Conservation (phyloP, 2,888 invertebrate genomes). For the Euzophera pinguis region DNA sequence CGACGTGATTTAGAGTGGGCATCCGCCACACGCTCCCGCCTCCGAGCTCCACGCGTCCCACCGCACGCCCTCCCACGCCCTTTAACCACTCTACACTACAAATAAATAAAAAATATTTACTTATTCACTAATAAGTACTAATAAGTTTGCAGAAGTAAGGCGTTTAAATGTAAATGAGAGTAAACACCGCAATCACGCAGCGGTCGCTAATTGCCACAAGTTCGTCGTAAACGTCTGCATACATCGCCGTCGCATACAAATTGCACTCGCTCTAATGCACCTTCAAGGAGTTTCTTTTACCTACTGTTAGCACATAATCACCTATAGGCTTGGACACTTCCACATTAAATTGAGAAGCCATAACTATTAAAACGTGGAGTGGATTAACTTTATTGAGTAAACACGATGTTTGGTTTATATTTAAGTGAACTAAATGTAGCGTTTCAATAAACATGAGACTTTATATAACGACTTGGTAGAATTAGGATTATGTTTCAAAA, state of each 20-base stretch:
- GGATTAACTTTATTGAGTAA: slow-evolving; percentile 1
- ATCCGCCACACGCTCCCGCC: slow-evolving; percentile 55
- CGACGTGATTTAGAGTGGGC: slow-evolving; percentile 55
- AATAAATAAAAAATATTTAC: neutral
- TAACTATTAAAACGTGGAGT: slow-evolving; percentile 8
- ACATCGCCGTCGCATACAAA: slow-evolving; percentile 60
- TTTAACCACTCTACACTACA: slow-evolving; percentile 16
- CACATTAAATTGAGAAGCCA: slow-evolving; percentile 24
- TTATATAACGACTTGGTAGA: neutral
- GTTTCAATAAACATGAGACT: slow-evolving; percentile 6
- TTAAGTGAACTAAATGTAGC: neutral
- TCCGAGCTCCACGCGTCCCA: slow-evolving; percentile 41
- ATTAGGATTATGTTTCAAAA: neutral
- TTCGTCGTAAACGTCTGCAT: slow-evolving; percentile 50
- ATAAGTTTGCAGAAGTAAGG: neutral
- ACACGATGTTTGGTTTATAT: neutral
- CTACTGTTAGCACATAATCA: slow-evolving; percentile 21
- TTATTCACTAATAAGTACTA: neutral
- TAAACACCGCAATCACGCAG: slow-evolving; percentile 26
- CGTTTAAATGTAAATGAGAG: slow-evolving; percentile 28
- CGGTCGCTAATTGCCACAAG: slow-evolving; percentile 42
- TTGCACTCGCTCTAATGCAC: slow-evolving; percentile 41
- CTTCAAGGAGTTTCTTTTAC: slow-evolving; percentile 35
- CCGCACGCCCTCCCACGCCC: slow-evolving; percentile 46
- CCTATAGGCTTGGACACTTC: slow-evolving; percentile 28